Evolutionary conservation across 2,797 vertebrate species (phyloP), one percentile per base, ranked within the genome.

Genomic region (Zenarchopterus dispar): DNA sequence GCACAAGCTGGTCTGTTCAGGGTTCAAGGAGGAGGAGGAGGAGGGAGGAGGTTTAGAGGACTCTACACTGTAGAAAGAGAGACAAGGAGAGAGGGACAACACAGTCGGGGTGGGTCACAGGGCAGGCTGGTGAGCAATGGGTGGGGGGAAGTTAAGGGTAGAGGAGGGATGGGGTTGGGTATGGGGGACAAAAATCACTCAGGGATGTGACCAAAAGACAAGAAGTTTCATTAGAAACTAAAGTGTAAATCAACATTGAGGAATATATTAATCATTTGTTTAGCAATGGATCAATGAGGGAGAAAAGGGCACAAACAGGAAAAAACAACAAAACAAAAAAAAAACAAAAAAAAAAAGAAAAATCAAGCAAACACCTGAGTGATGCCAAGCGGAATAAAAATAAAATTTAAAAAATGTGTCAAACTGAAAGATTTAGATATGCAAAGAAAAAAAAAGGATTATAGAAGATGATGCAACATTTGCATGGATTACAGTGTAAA

Each of bases 31-130:
- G 95, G 90, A 88, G 82, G 95, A 93, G 85, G 88, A 88, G 81
- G 95, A 95, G 93, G 95, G 95, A 95, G 95, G 95, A 95, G 95
- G 94, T 97, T 98, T 98, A 97, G 96, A 96, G 94, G 94, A 97
- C 95, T 97, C 96, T 96, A 98, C 95, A 95, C 96, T 98, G 96
- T 95, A 96, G 96, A 95, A 95, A 93, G 88, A 93, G 87, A 93
- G 88, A 92, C 86, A 90, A 90, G 86, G 84, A 90, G 89, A 88
- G 85, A 94, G 90, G 89, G 91, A 92, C 89, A 93, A 93, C 90
- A 93, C 90, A 91, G 90, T 91, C 88, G 91, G 92, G 91, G 89
- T 90, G 91, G 92, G 82, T 93, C 89, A 92, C 85, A 91, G 91
- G 92, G 90, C 70, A 87, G 87, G 88, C 82, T 85, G 84, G 80